Base-by-base conservation (phyloP, 1,140 invertebrate genomes). In the Dreissena polymorpha region DNA sequence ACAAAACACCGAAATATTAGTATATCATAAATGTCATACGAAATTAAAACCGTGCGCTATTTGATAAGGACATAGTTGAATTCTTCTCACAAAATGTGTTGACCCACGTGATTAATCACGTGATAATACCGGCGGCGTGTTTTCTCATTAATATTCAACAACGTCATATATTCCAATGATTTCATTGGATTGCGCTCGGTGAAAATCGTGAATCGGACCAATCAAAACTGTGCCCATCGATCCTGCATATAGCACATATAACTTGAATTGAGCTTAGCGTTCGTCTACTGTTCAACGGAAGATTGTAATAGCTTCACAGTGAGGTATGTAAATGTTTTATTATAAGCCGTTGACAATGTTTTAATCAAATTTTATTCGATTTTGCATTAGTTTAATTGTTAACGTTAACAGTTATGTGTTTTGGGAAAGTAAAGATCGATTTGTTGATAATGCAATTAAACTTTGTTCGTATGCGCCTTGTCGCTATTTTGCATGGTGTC, bases 131-230 rank as follows among this genome's bases (percentile, higher is more conserved):
- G 39, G 39, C 39, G 39, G 39, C 3, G 39, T 39, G 39, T 39
- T 21, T 16, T 16, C 49, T 70, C 39, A 77, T 63, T 60, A 87
- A 84, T 87, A 86, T 86, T 73, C 85, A 86, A 72, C 71, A 21
- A 86, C 87, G 87, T 88, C 86, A 88, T 70, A 68, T 39, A 74
- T 70, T 72, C 73, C 73, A 60, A 49, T 29, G 18, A 39, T 63
- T 82, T 86, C 76, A 90, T 90, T 90, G 88, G 89, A 77, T 72
- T 39, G 68, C 72, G 69, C 77, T 71, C 83, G 85, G 80, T 83
- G 65, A 81, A 84, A 85, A 81, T 88, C 71, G 64, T 69, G 72
- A 50, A 80, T 84, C 39, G 65, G 78, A 65, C 89, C 89, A 90
- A 90, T 90, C 84, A 86, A 64, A 63, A 27, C 18, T 39, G 39